Evolutionary conservation across 2,113 vertebrate species (phyloP), one percentile per base, ranked within the genome.

Genomic region (Ochotona curzoniae): DNA sequence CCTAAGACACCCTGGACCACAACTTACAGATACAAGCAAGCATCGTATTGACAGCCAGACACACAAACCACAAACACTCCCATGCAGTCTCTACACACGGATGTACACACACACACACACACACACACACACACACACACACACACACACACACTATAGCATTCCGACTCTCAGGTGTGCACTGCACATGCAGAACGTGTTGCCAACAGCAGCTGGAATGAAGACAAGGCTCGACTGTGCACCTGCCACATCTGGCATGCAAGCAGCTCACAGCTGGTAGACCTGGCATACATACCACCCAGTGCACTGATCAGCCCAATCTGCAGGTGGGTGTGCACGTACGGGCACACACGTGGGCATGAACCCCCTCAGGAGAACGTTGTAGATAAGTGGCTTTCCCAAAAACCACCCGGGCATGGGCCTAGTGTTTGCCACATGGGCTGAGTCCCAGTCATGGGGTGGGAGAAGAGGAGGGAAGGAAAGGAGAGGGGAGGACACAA

Each of bases 161-260:
- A 44, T 38, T n/a, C 47, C 47, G 63, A 4, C 25, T 44, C 60
- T 75, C 20, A 23, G 5, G 28, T 28, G 21, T 3, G 51, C 20
- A 26, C 0, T 0, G 10, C 13, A 8, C 18, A 5, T 11, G 66
- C 35, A 57, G 32, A 54, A 67, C 44, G 17, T 21, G 25, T 8
- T 5, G 57, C 35, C 57, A 15, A 35, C 12, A 8, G 13, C 20
- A 49, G 44, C 15, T 0, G 11, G 5, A 76, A 23, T 26, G 28
- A 2, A 66, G 9, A 2, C 0, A 1, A 8, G 6, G 15, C 12
- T 30, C 30, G n/a, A n/a, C n/a, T n/a, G n/a, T 32, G n/a, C 21
- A 10, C 3, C 10, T 44, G 38, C 6, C 54, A 15, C 54, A 13
- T 5, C 54, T 57, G 15, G 61, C 21, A 38, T 25, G 13, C 32